Conservation (phyloP, 2,113 vertebrate genomes). For the Epinephelus cyanopodus region DNA sequence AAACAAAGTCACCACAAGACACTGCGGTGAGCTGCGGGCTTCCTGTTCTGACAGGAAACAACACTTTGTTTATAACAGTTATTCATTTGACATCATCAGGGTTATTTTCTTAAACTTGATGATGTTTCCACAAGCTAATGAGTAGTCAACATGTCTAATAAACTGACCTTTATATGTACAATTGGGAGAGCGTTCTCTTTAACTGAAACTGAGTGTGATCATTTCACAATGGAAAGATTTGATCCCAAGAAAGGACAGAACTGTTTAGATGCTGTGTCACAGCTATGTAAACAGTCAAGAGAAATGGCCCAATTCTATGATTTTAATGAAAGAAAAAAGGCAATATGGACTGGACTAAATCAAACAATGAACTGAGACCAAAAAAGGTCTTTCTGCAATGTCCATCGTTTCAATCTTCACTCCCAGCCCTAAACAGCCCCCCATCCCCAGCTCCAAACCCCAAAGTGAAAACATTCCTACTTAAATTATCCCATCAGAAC, state of each 20-base stretch:
- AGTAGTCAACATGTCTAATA: constrained; percentile 3
- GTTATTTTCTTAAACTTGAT: too few species aligned
- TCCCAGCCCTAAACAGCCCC: constrained; percentile 3
- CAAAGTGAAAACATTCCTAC: constrained; percentile 81
- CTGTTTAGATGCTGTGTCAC: constrained; percentile 25
- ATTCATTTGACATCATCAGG: not conserved
- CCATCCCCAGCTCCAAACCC: constrained; percentile 35
- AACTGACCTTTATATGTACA: not conserved
- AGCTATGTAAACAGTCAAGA: constrained; percentile 12
- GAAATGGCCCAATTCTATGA: not conserved
- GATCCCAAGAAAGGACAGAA: not conserved
- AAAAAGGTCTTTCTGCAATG: constrained; percentile 15
- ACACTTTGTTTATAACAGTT: not conserved
- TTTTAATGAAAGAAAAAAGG: constrained; percentile 9
- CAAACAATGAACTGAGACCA: constrained; percentile 6
- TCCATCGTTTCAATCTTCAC: constrained; percentile 47
- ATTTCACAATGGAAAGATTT: not conserved
- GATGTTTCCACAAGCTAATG: not conserved
- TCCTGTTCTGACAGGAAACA: not conserved
- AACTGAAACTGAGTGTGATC: not conserved
- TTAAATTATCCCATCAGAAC: constrained; percentile 81
- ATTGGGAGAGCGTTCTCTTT: not conserved
- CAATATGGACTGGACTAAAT: not conserved
- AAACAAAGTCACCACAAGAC: constrained; percentile 12
- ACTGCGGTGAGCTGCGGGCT: not conserved